Evolutionary conservation across 2,113 vertebrate genomes (phyloP), one percentile per base, ranked within the genome.

Genomic region (Mustela nigripes): DNA sequence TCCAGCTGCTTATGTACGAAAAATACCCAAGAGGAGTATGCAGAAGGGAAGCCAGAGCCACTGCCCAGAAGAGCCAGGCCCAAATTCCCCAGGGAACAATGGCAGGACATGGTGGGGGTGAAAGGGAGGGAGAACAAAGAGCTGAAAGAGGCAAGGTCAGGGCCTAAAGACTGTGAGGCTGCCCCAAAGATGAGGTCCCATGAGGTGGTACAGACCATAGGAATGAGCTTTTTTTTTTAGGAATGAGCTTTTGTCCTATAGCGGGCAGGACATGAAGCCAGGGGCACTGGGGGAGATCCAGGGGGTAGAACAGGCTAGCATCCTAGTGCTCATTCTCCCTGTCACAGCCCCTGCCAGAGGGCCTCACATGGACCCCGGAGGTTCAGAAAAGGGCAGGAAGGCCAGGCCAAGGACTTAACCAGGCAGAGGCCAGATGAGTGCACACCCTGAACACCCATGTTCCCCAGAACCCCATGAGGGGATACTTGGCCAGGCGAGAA

Each of bases 281-380:
- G 48, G 76, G 12, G 19, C 26, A 12, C 39, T 42, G 10, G 3
- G 3, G 50, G 58, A 50, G 53, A 60, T 21, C 56, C 2, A 4
- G 2, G 1, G 11, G 14, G 26, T 11, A 31, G 33, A 26, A 26
- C 39, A 31, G 21, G 19, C 10, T 39, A 0, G n/a, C n/a, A 53
- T 26, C 19, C 9, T 4, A 4, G 48, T 28, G 15, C 53, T 65
- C 22, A 10, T 15, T 60, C 65, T 58, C 60, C 28, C 14, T 16
- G 21, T 15, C 26, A 18, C n/a, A n/a, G 81, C n/a, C 67, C 28
- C 69, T 71, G n/a, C 42, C 36, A 88, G 74, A 82, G 74, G 16
- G 18, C 2, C 48, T n/a, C 31, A 4, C 0, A 1, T 5, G 62
- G 15, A 22, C 22, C 26, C 14, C 53, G 1, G 24, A 1, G 24